These are phyloP conservation scores for Mystacornis crossleyi DNA, from an alignment of 2,113 vertebrate species.

Conservation along the genomic window DNA sequence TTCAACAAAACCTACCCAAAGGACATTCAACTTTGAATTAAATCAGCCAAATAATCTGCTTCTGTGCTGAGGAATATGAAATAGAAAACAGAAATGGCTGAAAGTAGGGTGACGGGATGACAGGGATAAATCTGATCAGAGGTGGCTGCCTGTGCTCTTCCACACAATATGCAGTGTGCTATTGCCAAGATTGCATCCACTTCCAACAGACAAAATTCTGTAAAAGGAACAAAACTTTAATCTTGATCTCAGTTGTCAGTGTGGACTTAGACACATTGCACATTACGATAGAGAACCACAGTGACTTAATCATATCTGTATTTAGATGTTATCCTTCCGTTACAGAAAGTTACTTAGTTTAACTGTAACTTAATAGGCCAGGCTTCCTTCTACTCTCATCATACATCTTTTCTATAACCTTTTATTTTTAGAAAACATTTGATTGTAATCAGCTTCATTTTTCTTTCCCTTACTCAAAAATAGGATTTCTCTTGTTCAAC, in stretches of 20 bases:
- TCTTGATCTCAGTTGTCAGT: background rate
- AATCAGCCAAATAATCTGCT: background rate
- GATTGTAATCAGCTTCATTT: background rate
- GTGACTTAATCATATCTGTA: background rate
- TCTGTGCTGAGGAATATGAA: background rate
- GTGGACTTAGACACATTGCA: background rate
- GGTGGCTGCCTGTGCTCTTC: background rate
- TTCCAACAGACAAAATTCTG: background rate
- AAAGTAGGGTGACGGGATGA: background rate
- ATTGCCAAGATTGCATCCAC: background rate
- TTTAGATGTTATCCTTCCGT: background rate
- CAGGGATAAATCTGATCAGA: background rate
- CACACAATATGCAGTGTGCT: background rate
- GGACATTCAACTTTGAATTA: background rate
- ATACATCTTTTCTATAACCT: background rate
- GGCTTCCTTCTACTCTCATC: background rate
- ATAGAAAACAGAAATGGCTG: background rate
- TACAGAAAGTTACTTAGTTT: background rate
- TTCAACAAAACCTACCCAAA: background rate
- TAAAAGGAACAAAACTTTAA: background rate
- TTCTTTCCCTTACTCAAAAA: background rate
- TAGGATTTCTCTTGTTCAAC: background rate
- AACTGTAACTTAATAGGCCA: background rate
- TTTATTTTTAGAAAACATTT: background rate
- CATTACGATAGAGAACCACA: background rate